Evolutionary conservation across 2,113 vertebrate species (phyloP), one percentile per base, ranked within the genome.

Genomic region (Perca fluviatilis): DNA sequence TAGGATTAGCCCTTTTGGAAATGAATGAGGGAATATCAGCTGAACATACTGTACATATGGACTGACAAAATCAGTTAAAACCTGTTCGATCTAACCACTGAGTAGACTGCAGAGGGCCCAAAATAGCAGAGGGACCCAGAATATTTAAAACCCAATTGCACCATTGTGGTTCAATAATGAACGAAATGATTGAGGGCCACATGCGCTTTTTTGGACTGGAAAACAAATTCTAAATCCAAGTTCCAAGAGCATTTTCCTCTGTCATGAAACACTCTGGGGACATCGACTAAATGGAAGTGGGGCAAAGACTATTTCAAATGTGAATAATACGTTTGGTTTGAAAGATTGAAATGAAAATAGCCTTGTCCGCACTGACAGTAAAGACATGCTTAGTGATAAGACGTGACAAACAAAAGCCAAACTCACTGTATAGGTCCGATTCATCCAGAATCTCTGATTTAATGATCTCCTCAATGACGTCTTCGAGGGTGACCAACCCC

Each of bases 401-500:
- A 68, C 0, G 4, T 11, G 30, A 16, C 1, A 18, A 61, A 58
- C 13, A 57, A 61, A 46, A 23, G 4, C 0, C 4, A 2, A 19
- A 94, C 96, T 97, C 94, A 98, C 98, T 98, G 93, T 96, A 98
- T 23, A 95, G 95, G 46, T 99, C 98, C 0, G 98, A 98, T 43
- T 99, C 98, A 0, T 98, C 97, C 91, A 99, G 92, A 87, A 99
- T 98, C 94, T 99, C 98, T 0, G 97, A 99, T 66, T 98, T 98
- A 88, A 99, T 98, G 54, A 99, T 99, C 93, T 99, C 98, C 92
- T 99, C 98, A 0, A 99, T 98, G 76, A 99, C 98, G 0, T 99
- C 98, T 82, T 99, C 98, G 15, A 99, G 94, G 0, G 98, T 99
- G 86, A 99, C 97, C 91, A 99, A 80, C 21, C 98, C 98, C 93